phyloP scores from a whole-genome alignment of 2,888 invertebrate species.

The Priocnemis perturbator region DNA sequence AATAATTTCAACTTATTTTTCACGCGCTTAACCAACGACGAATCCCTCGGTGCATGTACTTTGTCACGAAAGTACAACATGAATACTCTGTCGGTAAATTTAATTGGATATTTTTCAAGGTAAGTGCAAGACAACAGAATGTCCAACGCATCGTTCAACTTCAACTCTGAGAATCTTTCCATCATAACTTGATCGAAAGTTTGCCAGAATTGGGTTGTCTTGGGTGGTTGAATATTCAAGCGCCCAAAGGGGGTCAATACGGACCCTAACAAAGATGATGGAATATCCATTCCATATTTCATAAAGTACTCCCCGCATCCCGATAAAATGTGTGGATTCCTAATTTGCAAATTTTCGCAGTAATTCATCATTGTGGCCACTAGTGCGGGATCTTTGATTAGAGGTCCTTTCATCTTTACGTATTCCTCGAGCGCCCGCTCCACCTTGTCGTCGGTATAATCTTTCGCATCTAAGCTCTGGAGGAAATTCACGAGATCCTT shows the following conservation, averaged over 20 bases:
- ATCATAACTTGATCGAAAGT: slow-evolving; percentile 77
- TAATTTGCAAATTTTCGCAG: slow-evolving; percentile 79
- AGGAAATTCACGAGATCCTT: slow-evolving; percentile 77
- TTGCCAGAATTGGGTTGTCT: slow-evolving; percentile 78
- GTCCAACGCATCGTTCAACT: slow-evolving; percentile 78
- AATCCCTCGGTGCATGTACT: slow-evolving; percentile 74
- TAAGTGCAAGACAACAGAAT: slow-evolving; percentile 82
- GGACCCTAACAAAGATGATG: slow-evolving; percentile 77
- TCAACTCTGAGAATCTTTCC: slow-evolving; percentile 78
- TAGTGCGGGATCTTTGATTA: slow-evolving; percentile 77
- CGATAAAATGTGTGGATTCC: slow-evolving; percentile 79
- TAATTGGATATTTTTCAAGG: slow-evolving; percentile 79
- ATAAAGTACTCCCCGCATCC: slow-evolving; percentile 79
- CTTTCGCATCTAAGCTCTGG: slow-evolving; percentile 77
- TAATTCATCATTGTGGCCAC: slow-evolving; percentile 80
- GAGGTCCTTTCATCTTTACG: slow-evolving; percentile 77
- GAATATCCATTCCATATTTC: slow-evolving; percentile 75
- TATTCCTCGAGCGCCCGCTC: slow-evolving; percentile 80
- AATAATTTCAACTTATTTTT: slow-evolving; percentile 79
- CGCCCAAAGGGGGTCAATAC: slow-evolving; percentile 80
- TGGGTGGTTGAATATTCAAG: slow-evolving; percentile 78
- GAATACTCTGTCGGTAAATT: slow-evolving; percentile 79
- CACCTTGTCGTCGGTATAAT: slow-evolving; percentile 78
- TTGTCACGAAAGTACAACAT: slow-evolving; percentile 80
- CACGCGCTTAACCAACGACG: slow-evolving; percentile 68